Evolutionary conservation across 2,888 invertebrate species (phyloP).

Genomic region (Rotaria sp.): DNA sequence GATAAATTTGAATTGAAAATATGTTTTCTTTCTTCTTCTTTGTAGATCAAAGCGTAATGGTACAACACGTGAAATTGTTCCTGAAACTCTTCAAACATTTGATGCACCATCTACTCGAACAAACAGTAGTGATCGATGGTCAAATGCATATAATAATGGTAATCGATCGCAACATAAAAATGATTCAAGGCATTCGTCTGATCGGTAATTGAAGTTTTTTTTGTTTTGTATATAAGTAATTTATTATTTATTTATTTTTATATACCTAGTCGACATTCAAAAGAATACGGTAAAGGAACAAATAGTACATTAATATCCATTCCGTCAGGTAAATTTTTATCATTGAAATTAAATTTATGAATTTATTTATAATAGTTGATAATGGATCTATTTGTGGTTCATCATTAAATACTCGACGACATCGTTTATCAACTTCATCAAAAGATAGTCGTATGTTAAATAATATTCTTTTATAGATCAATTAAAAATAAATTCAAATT

Average conservation of each 20-base stretch:
- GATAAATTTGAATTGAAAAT: no score
- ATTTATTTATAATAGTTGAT: background rate
- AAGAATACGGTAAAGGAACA: constrained; percentile 3
- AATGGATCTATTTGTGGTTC: background rate
- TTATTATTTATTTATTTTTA: no score
- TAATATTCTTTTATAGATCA: background rate
- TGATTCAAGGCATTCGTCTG: background rate
- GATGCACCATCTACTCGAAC: background rate
- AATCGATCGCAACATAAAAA: background rate
- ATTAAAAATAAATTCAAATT: background rate
- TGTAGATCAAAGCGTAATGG: constrained; percentile 14
- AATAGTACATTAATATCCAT: background rate
- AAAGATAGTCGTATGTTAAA: constrained; percentile 12
- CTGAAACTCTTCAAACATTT: background rate
- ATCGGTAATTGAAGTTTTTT: background rate
- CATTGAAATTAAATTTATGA: background rate
- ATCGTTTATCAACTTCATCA: constrained; percentile 4
- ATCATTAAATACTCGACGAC: background rate
- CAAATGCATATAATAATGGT: background rate
- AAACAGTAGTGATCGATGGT: constrained; percentile 8
- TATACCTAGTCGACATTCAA: background rate
- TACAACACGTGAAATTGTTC: constrained; percentile 1
- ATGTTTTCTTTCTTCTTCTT: no score
- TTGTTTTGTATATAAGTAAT: no score
- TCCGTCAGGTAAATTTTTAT: background rate